Evolutionary conservation across 1,140 invertebrate genomes (phyloP).

Genomic region (Arion vulgaris): DNA sequence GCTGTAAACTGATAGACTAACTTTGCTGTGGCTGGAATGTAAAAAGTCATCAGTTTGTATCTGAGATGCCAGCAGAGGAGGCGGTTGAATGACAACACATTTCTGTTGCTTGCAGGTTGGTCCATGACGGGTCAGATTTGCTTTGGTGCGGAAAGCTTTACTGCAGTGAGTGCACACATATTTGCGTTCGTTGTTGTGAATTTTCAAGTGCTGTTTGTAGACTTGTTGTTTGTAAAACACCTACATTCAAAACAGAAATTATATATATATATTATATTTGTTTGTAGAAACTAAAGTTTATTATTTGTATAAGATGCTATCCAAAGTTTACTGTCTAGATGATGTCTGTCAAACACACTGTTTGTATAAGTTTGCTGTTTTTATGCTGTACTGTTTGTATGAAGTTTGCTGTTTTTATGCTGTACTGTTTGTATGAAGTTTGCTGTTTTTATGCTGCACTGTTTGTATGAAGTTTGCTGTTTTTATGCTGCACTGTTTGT

Average conservation of each 20-base stretch:
- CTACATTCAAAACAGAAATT: conserved; percentile 17
- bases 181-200: conserved; percentile 74
- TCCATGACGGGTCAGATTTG: conserved; percentile 53
- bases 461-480: too few relatives aligned
- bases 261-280: not conserved
- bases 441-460: too few relatives aligned
- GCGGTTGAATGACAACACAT: not conserved
- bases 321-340: not conserved
- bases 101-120: conserved; percentile 50
- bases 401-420: too few relatives aligned
- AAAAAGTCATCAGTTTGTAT: not conserved
- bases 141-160: conserved; percentile 55
- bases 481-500: too few relatives aligned
- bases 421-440: too few relatives aligned
- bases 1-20: not conserved
- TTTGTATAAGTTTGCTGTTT: not conserved
- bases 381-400: not conserved
- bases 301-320: not conserved
- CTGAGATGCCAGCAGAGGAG: not conserved
- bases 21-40: not conserved
- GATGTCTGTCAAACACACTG: not conserved
- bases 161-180: conserved; percentile 75
- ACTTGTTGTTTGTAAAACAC: conserved; percentile 63
- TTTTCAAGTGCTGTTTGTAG: conserved; percentile 73
- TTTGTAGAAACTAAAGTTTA: not conserved